Conservation (phyloP, 1,140 invertebrate species). For the Cyphomyrmex costatus region DNA sequence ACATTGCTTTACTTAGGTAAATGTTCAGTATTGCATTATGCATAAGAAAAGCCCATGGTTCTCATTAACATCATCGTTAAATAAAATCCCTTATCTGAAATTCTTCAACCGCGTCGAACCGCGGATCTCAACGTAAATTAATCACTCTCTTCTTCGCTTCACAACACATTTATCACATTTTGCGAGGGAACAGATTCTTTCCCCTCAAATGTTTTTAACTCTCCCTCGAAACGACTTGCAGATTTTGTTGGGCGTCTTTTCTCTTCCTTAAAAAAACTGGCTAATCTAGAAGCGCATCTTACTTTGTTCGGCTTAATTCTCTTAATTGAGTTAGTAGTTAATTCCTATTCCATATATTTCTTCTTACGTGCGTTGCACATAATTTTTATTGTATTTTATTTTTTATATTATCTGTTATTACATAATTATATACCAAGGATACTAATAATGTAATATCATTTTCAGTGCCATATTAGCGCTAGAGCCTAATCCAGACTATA, state of each 20-base stretch:
- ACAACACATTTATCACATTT: constrained; percentile 60
- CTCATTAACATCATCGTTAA: constrained; percentile 18
- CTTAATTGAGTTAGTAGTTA: constrained; percentile 34
- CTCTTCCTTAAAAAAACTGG: constrained; percentile 18
- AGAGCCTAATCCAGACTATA: no score
- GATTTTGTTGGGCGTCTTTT: constrained; percentile 54
- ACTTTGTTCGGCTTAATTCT: constrained; percentile 8
- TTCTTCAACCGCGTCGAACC: constrained; percentile 52
- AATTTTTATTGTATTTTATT: neutral
- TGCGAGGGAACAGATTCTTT: constrained; percentile 8
- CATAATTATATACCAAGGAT: neutral
- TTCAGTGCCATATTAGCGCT: no score
- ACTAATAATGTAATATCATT: neutral
- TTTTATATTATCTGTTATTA: neutral
- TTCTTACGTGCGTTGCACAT: neutral
- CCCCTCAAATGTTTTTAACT: constrained; percentile 40
- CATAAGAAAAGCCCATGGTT: constrained; percentile 20
- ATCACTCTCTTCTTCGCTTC: constrained; percentile 45
- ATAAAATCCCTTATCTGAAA: constrained; percentile 33
- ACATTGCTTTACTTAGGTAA: constrained; percentile 17
- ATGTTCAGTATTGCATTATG: constrained; percentile 29
- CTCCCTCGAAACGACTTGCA: constrained; percentile 41
- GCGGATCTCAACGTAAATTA: constrained; percentile 52
- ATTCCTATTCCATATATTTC: neutral
- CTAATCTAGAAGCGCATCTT: constrained; percentile 9